Evolutionary conservation across 1,140 invertebrate species (phyloP), one percentile per base, ranked within the genome.

Genomic region (Drosophila seguyi): DNA sequence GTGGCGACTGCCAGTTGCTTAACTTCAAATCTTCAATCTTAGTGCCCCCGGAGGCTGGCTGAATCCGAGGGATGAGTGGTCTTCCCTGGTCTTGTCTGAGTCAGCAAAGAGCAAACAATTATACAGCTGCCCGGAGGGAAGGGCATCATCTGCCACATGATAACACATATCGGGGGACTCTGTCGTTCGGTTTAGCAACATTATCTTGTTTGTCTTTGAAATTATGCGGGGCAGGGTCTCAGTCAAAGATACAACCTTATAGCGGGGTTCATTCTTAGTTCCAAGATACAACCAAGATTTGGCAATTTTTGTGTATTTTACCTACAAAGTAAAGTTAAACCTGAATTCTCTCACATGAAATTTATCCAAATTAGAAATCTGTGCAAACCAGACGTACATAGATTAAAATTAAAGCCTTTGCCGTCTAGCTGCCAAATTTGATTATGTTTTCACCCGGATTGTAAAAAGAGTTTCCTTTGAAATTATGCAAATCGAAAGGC

Each of bases 401-500:
- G 4, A 22, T 18, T n/a, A 41, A 13, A 14, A 25, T 41, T 41
- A 56, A 56, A 56, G 34, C 11, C 18, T 48, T 29, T 68, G 42
- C 14, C 38, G 29, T 20, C 25, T 41, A 29, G 27, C 44, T 68
- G 11, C 27, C 45, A 67, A 69, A 55, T 55, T 67, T 67, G 47
- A 69, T 67, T 38, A 44, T 18, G n/a, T 72, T 72, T 72, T 72
- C 42, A 76, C 47, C 10, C 27, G 20, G 18, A 36, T 13, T 18
- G 16, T 41, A 52, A 75, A 63, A 81, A 58, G 20, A 29, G 38
- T 65, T 65, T 65, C 58, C 62, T 57, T 79, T 82, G 58, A 69
- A 87, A 87, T 77, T 87, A 87, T 83, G 83, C 59, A 87, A 87
- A 87, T 87, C 71, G 59, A 76, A 68, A 76, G 52, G 62, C 75